Base-by-base conservation (phyloP, 2,797 vertebrate genomes). In the Podargus strigoides region DNA sequence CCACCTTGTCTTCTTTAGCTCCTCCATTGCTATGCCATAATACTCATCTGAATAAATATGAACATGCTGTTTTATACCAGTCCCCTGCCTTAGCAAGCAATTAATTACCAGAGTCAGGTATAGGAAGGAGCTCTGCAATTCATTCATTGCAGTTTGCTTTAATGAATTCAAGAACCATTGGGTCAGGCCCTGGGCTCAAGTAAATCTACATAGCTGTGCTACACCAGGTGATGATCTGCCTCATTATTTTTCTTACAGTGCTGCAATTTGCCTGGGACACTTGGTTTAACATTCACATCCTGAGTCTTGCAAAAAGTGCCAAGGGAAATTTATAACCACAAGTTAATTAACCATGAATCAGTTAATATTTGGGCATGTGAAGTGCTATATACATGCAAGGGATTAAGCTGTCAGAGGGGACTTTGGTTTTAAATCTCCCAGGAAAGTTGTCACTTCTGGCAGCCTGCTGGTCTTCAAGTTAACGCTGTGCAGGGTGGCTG, bases 301-400 rank as follows among this genome's bases (percentile, higher is more conserved):
- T 77, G 84, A 90, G 47, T 13, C 89, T 85, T 94, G 68, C 72
- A 93, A 70, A 90, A 94, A 68, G 44, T 96, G 94, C 90, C 86
- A 85, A 64, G 64, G 46, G 49, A 96, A 94, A 97, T 97, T 93
- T 96, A 95, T 93, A 93, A 47, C 86, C 88, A 44, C 12, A 27
- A 90, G 78, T 95, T 96, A 96, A 96, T 96, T 95, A 97, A 90
- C 90, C 84, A 95, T 95, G 95, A 95, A 95, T 94, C 94, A 90
- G 90, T 90, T 95, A 83, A 87, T 95, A 97, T 95, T 92, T 87
- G 88, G 81, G 86, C 81, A 94, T 63, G 93, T 93, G 94, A 95
- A 94, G 92, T 97, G 93, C 84, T 92, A 95, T 77, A 85, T 95
- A 93, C 86, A 95, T 95, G 94, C 30, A 53, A 87, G 28, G 90